Conservation (phyloP, 2,113 vertebrate species). For the Sceloporus undulatus region DNA sequence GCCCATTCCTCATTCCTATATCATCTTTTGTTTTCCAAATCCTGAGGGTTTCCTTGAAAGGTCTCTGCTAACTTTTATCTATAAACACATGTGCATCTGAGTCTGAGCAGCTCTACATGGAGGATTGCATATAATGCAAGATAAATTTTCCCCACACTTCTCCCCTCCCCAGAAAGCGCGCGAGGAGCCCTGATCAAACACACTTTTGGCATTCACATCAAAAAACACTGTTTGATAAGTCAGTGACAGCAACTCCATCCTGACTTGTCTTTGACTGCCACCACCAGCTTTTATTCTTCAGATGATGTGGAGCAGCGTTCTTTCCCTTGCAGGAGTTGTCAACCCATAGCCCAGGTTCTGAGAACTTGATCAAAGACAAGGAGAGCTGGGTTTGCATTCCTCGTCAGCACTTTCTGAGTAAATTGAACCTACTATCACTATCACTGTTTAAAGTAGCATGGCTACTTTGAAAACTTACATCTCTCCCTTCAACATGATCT, state of each 20-base stretch:
- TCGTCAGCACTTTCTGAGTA: neutral
- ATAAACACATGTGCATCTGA: conserved; percentile 22
- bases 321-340: conserved; percentile 45
- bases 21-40: conserved; percentile 13
- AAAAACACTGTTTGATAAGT: conserved; percentile 1
- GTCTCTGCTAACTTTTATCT: conserved; percentile 41
- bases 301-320: neutral
- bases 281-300: conserved; percentile 17
- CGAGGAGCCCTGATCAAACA: rapidly evolving
- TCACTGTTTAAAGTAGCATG: neutral
- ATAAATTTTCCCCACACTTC: neutral
- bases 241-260: conserved; percentile 4
- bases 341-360: neutral
- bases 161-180: neutral
- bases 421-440: rapidly evolving
- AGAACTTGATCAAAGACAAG: conserved; percentile 7
- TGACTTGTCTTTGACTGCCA: conserved; percentile 8
- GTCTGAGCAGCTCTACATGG: conserved; percentile 37
- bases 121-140: neutral
- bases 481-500: neutral
- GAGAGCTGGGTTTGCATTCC: neutral
- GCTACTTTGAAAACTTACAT: neutral
- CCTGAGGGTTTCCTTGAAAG: conserved; percentile 56
- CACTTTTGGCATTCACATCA: neutral
- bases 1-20: neutral